These are phyloP conservation scores for Ammospiza nelsoni DNA, from an alignment of 2,113 vertebrate species.

Conservation along the genomic window DNA sequence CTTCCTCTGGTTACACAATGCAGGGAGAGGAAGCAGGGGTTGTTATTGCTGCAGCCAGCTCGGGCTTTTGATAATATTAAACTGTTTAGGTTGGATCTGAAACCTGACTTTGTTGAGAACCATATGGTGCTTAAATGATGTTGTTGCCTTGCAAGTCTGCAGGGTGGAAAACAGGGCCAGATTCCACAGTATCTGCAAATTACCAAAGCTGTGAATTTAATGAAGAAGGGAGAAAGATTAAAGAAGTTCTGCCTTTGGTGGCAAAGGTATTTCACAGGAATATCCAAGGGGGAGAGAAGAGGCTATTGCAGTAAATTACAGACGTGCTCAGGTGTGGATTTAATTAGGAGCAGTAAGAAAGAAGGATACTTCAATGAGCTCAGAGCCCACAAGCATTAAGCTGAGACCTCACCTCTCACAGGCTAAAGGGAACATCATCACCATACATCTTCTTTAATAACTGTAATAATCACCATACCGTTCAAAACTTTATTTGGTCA, in stretches of 20 bases:
- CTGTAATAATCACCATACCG: not conserved
- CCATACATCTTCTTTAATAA: not conserved
- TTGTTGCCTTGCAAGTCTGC: constrained; percentile 44
- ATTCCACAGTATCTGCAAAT: constrained; percentile 56
- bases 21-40: constrained; percentile 48
- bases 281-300: constrained; percentile 22
- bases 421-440: not conserved
- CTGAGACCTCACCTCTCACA: not conserved
- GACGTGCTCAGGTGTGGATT: not conserved
- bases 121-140: constrained; percentile 69
- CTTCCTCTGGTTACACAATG: constrained; percentile 35
- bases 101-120: constrained; percentile 69
- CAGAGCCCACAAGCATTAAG: not conserved
- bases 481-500: not conserved
- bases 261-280: not conserved
- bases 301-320: constrained; percentile 35
- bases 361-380: not conserved
- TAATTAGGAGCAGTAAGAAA: constrained; percentile 19
- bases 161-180: constrained; percentile 39
- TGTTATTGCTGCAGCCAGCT: constrained; percentile 56
- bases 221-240: constrained; percentile 48
- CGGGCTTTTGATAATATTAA: constrained; percentile 64
- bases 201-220: constrained; percentile 60
- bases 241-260: constrained; percentile 35
- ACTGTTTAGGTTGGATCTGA: constrained; percentile 74